These are phyloP conservation scores for Dufourea novaeangliae DNA, from an alignment of 1,140 invertebrate species.

Conservation along the genomic window DNA sequence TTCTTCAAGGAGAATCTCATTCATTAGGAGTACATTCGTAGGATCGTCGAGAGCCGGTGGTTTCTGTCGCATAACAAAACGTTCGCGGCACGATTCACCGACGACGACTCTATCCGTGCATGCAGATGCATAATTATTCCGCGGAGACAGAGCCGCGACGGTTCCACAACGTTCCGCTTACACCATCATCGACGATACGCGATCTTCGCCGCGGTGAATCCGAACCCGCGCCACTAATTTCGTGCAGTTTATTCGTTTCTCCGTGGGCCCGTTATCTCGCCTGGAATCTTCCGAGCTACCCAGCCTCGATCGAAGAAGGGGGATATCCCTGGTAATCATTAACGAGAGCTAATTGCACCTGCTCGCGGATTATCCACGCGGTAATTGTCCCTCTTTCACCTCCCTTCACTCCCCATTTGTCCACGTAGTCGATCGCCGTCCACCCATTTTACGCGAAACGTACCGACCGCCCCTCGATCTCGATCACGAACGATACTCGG, in stretches of 20 bases:
- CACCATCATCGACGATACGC: constrained; percentile 20
- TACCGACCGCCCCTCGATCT: not conserved
- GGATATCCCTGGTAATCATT: constrained; percentile 18
- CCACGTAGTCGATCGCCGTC: not conserved
- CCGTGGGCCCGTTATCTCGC: constrained; percentile 34
- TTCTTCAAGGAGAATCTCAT: not conserved
- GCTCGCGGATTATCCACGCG: not conserved
- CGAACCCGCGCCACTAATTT: constrained; percentile 34
- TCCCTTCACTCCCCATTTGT: constrained; percentile 12
- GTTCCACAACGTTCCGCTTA: constrained; percentile 22
- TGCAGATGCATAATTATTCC: constrained; percentile 40
- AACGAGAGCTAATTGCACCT: constrained; percentile 38
- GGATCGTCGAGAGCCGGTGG: not conserved
- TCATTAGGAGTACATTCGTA: not conserved
- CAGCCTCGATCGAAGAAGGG: not conserved
- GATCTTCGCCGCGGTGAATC: not conserved
- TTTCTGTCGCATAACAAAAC: constrained; percentile 2
- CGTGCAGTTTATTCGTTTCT: constrained; percentile 43
- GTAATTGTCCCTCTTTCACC: too few relatives aligned
- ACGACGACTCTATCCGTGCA: constrained; percentile 34
- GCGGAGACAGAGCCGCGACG: not conserved
- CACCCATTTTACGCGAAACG: not conserved
- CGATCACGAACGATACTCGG: constrained; percentile 26
- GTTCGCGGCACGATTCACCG: not conserved
- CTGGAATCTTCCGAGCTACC: constrained; percentile 13